A percentile compares a stretch with the other conserved stretches of the same genome.
Conservation (phyloP, 2,888 invertebrate species). For the Anoncus sp. region DNA sequence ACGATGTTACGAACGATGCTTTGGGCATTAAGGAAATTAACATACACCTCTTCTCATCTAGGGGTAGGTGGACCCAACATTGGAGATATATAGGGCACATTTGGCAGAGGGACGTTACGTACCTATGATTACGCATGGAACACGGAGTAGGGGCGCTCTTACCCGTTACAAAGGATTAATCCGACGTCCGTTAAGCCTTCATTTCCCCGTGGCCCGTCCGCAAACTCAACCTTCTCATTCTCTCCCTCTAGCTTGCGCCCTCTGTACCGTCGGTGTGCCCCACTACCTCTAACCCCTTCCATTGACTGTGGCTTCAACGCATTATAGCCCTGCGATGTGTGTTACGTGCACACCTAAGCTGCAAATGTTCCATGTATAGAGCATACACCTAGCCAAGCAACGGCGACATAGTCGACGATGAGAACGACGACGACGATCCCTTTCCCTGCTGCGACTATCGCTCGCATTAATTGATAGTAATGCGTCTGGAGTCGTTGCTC, state of each 20-base stretch:
- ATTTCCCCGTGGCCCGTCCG: constrained; percentile 60
- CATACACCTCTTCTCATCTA: constrained; percentile 63
- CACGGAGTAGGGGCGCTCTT: constrained; percentile 36
- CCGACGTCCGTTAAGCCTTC: constrained; percentile 62
- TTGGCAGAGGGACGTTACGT: constrained; percentile 26
- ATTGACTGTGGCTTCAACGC: constrained; percentile 18
- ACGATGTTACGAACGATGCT: constrained; percentile 67
- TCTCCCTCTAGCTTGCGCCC: constrained; percentile 37
- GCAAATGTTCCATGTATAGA: constrained; percentile 14
- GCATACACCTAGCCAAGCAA: constrained; percentile 8
- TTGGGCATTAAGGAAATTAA: constrained; percentile 68
- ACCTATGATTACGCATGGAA: constrained; percentile 41
- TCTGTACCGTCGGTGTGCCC: neutral
- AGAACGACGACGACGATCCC: constrained; percentile 51
- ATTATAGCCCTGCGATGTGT: constrained; percentile 43
- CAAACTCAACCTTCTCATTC: constrained; percentile 48
- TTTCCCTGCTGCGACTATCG: constrained; percentile 56
- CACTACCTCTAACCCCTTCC: neutral
- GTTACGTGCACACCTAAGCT: constrained; percentile 45
- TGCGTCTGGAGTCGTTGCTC: constrained; percentile 70
- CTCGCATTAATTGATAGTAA: constrained; percentile 74
- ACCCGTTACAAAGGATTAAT: constrained; percentile 69
- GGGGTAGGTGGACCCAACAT: constrained; percentile 41
- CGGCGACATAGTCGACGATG: constrained; percentile 42
- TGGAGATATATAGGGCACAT: constrained; percentile 30